Conservation (phyloP, 2,797 vertebrate species). For the Nyctibius grandis region DNA sequence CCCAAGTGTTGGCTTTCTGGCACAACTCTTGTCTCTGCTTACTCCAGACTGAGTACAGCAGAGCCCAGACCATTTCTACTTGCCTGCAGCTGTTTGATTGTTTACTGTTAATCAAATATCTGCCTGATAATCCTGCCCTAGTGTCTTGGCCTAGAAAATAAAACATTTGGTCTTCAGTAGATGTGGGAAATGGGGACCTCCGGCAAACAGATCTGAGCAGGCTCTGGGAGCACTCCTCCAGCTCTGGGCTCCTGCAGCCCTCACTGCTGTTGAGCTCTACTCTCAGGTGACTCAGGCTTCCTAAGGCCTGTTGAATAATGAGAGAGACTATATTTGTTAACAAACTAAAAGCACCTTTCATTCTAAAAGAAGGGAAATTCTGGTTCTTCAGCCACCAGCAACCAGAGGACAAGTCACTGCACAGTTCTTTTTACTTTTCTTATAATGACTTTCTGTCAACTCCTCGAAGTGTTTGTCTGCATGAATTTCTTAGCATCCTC, state of each 20-base stretch:
- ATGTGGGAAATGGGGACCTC: not conserved
- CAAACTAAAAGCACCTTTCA: no score
- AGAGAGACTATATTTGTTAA: not conserved
- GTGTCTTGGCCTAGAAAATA: not conserved
- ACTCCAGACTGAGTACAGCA: not conserved
- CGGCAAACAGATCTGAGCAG: not conserved
- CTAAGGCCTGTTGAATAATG: not conserved
- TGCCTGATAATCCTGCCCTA: not conserved
- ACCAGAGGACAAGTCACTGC: not conserved
- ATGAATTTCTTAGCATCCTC: not conserved
- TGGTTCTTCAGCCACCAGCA: not conserved
- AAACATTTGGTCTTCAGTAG: not conserved
- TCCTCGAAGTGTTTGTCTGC: not conserved
- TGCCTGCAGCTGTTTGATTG: not conserved
- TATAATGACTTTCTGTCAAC: not conserved
- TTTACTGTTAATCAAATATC: not conserved
- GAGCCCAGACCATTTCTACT: rapidly evolving
- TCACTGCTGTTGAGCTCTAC: not conserved
- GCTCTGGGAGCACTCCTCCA: not conserved
- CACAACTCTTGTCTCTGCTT: not conserved
- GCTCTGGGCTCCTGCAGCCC: not conserved
- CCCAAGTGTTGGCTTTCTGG: not conserved
- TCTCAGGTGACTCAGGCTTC: not conserved
- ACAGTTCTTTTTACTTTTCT: not conserved
- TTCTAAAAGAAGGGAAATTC: not conserved